Conservation (phyloP, 2,113 vertebrate species). For the Gallinago jamesoni region DNA sequence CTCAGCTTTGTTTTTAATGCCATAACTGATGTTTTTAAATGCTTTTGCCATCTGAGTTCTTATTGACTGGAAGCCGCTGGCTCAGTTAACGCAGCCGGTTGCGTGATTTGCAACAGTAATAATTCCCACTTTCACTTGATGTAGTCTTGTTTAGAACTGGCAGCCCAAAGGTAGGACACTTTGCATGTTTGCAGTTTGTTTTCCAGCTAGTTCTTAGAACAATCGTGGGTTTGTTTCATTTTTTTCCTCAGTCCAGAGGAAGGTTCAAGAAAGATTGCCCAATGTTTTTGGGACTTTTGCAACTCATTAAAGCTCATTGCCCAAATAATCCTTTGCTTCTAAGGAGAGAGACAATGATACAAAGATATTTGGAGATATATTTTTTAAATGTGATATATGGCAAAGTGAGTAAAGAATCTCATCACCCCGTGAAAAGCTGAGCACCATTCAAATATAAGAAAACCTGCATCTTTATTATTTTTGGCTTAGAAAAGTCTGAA, state of each 20-base stretch:
- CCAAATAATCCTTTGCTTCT: not conserved
- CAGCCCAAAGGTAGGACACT: not conserved
- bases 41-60: not conserved
- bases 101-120: not conserved
- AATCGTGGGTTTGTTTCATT: not conserved
- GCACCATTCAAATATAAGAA: not conserved
- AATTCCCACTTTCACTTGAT: not conserved
- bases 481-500: not conserved
- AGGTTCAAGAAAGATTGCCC: conserved; percentile 4
- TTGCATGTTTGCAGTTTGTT: conserved; percentile 4
- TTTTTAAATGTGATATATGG: not conserved
- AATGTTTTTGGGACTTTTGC: not conserved
- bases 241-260: not conserved
- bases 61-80: not conserved
- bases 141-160: not conserved
- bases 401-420: not conserved
- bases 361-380: not conserved
- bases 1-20: conserved; percentile 6
- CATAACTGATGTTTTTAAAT: not conserved
- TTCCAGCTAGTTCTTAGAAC: conserved; percentile 19
- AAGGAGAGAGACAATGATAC: not conserved
- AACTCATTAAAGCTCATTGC: not conserved
- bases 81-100: not conserved
- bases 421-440: not conserved
- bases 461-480: not conserved